These are phyloP conservation scores for Phasianus colchicus DNA, from an alignment of 2,113 vertebrate genomes.

Conservation along the genomic window DNA sequence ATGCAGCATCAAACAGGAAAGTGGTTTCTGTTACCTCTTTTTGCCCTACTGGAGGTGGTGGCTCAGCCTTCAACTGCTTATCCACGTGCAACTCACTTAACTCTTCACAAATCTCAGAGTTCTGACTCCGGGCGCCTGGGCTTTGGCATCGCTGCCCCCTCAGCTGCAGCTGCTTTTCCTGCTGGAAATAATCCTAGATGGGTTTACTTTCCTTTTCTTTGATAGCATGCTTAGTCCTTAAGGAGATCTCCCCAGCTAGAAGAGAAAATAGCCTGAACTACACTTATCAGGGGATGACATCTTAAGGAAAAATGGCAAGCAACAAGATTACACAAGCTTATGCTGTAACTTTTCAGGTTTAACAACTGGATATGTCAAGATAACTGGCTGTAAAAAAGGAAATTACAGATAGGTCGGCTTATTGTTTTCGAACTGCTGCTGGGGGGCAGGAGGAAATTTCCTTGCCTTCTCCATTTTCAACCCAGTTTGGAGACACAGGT, in stretches of 20 bases:
- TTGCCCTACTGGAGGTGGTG: constrained; percentile 59
- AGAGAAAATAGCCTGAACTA: constrained; percentile 30
- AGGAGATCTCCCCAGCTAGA: constrained; percentile 19
- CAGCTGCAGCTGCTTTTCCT: constrained; percentile 71
- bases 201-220: constrained; percentile 62
- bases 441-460: not conserved
- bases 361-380: not conserved
- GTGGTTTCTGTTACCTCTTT: constrained; percentile 72
- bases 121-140: constrained; percentile 66
- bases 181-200: constrained; percentile 74
- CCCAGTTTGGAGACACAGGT: not conserved
- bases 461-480: not conserved
- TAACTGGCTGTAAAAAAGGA: not conserved
- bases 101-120: constrained; percentile 76
- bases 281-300: not conserved
- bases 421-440: not conserved
- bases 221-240: constrained; percentile 40
- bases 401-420: not conserved
- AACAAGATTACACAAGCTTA: not conserved
- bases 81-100: constrained; percentile 71
- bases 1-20: constrained; percentile 70
- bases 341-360: not conserved
- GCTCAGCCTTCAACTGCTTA: constrained; percentile 71
- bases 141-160: constrained; percentile 71
- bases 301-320: not conserved